Base-by-base conservation (phyloP, 2,888 invertebrate species). In the Theretra japonica region DNA sequence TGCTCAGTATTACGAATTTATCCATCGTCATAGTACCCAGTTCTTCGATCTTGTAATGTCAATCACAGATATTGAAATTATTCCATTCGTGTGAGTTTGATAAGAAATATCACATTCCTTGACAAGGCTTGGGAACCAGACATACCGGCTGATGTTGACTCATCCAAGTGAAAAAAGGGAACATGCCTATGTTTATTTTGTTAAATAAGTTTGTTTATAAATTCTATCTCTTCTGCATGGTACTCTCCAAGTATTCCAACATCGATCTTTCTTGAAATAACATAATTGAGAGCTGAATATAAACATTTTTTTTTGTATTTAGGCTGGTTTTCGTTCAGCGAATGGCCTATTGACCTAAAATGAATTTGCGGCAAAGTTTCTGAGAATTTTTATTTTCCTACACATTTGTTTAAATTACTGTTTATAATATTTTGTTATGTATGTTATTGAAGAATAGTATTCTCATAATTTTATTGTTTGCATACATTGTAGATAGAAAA, bases 291-390 rank as follows among this genome's bases (percentile, higher is more conserved):
- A 53, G 53, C 17, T 41, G 15, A 23, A 48, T 48, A 17, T 41
- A 62, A 62, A 41, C 30, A 62, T 33, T 62, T 33, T 62, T 33
- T 17, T 58, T 58, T 53, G 53, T 25, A 23, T 33, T 41, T 33
- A 62, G 62, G 19, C 33, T 41, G 62, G n/a, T 33, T 33, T 33
- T n/a, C 33, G 15, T 58, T 53, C n/a, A 41, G 41, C 58, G 17
- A 23, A 28, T 33, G 33, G 62, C 62, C 62, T 62, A 62, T 62
- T 62, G 62, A 62, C 62, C 62, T 62, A 62, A 62, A 60, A 62
- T 33, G 21, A n/a, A n/a, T n/a, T 53, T 41, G 17, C 28, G 19
- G 11, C 11, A 28, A 59, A 60, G 62, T 62, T 33, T 33, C 62
- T 62, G 19, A 30, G 62, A 62, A 33, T 17, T 28, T 11, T 33